A percentile compares a stretch with the other conserved stretches of the same genome.
These are phyloP conservation scores for Cariama cristata DNA, from an alignment of 2,113 vertebrate species.

Conservation along the genomic window DNA sequence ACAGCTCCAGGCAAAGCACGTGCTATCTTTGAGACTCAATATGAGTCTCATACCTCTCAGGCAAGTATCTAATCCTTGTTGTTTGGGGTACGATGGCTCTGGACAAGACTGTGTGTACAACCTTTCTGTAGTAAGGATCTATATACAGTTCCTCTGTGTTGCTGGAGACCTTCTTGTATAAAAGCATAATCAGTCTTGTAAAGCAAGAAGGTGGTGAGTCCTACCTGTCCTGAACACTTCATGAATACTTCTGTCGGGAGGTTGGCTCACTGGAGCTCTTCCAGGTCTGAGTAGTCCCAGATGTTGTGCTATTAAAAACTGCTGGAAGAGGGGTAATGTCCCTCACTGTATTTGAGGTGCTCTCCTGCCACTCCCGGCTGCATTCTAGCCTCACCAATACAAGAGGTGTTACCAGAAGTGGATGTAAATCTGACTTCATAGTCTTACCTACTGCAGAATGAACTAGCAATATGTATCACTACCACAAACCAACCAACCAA, in stretches of 20 bases:
- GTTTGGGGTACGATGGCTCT: neutral
- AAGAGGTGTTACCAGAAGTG: neutral
- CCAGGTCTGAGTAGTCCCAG: neutral
- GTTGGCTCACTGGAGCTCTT: neutral
- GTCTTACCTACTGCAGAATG: neutral
- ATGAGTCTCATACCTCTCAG: neutral
- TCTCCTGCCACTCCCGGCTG: neutral
- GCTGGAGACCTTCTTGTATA: neutral
- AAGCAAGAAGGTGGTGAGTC: neutral
- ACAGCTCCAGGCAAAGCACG: neutral
- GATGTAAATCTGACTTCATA: neutral
- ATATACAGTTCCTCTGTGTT: neutral
- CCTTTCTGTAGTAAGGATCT: neutral
- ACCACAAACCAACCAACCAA: no score
- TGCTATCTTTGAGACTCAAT: neutral
- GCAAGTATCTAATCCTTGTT: neutral
- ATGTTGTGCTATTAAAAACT: neutral
- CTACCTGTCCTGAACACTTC: neutral
- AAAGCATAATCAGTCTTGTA: neutral
- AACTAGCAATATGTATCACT: neutral
- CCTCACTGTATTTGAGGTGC: neutral
- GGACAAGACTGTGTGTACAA: no score
- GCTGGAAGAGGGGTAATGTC: no score
- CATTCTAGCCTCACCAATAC: neutral
- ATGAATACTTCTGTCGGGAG: neutral